Evolutionary conservation across 1,140 invertebrate species (phyloP), one percentile per base, ranked within the genome.

Genomic region (Danaus melanippus): DNA sequence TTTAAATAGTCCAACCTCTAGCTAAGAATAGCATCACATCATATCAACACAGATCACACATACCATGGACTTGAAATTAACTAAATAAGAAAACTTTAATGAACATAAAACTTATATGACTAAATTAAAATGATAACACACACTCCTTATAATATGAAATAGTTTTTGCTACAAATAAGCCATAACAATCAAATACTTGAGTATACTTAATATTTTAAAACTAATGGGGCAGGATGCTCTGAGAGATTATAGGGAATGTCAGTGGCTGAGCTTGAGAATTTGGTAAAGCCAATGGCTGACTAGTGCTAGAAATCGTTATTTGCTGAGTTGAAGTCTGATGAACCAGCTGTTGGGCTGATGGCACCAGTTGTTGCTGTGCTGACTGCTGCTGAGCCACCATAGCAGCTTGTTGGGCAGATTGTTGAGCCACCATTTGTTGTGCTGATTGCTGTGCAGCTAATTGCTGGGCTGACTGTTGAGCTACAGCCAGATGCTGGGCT

Each of bases 241-340:
- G 84, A 12, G 84, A 84, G 58, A 86, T 86, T 47, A 86, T 86
- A 17, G 84, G 84, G 68, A 84, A 86, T 77, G 79, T 81, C 52
- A 85, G 74, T 12, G 80, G 64, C 62, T 84, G 83, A 50, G 81
- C 72, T 54, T 84, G 84, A 42, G 81, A 84, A 55, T 84, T 86
- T 21, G 81, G 63, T 55, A 86, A 58, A 46, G 81, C 77, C 79
- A 86, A 83, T 9, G 81, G 76, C 58, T 86, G 84, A 71, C 80
- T 84, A 66, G 80, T 79, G 56, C 74, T 86, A 5, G 84, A 84
- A 51, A 86, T 84, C 41, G 80, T 84, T 51, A 86, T 84, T 56
- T 86, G 81, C 52, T 84, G 84, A 40, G 79, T 84, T 10, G 81
- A 82, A 32, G 79, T 86, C 64, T 86, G 83, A 60, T 86, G 83